These are phyloP conservation scores for Volucella inflata DNA, from an alignment of 2,888 invertebrate genomes.

Conservation along the genomic window DNA sequence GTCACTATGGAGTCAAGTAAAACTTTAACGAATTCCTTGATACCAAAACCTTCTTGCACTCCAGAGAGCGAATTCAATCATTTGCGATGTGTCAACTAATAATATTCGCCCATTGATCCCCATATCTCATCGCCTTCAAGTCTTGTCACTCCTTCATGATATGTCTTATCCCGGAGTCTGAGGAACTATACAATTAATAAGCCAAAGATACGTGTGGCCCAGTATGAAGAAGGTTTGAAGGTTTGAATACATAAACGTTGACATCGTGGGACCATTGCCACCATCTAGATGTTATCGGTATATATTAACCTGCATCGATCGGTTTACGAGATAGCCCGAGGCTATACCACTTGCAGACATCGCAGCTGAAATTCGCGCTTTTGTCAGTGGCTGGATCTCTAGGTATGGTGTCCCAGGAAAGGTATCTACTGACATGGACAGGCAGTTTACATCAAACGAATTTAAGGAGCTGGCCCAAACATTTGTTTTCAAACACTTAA, in stretches of 20 bases:
- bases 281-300: neutral
- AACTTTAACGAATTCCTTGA: neutral
- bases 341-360: neutral
- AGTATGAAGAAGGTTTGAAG: neutral
- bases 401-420: no score
- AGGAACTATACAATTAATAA: neutral
- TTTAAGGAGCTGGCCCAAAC: neutral
- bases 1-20: neutral
- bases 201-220: neutral
- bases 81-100: no score
- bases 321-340: slow-evolving; percentile 8
- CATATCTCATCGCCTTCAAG: neutral
- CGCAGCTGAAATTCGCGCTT: neutral
- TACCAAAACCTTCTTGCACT: neutral
- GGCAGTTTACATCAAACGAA: no score
- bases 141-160: neutral
- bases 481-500: neutral
- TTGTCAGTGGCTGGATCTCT: slow-evolving; percentile 6
- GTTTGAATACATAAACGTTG: no score
- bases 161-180: neutral
- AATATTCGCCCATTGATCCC: no score
- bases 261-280: no score
- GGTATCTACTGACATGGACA: no score
- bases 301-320: neutral
- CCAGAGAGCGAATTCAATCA: neutral